Evolutionary conservation across 2,797 vertebrate species (phyloP).

Genomic region (Galagoides demidoff): DNA sequence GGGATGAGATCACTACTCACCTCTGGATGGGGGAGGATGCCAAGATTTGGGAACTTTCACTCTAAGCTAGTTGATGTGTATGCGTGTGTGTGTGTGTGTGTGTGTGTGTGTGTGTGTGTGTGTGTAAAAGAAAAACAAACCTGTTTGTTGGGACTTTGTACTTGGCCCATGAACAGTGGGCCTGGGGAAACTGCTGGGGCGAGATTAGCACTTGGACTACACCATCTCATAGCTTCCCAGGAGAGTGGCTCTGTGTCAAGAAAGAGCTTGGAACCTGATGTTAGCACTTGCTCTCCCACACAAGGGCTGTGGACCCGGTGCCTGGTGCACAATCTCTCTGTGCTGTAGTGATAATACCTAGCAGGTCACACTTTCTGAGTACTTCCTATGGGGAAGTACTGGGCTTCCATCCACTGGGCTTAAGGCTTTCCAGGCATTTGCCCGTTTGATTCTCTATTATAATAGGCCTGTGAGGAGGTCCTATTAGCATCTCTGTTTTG

Average conservation of each 20-base stretch:
- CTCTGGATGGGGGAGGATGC: conserved; percentile 59
- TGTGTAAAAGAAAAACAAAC: conserved; percentile 58
- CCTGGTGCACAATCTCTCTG: background rate
- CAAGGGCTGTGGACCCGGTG: background rate
- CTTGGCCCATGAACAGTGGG: conserved; percentile 5
- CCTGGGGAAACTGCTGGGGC: background rate
- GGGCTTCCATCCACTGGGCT: background rate
- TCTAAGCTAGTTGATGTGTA: conserved; percentile 41
- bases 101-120: background rate
- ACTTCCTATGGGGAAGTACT: background rate
- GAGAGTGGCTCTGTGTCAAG: background rate
- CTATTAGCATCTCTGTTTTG: background rate
- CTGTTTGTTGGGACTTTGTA: conserved; percentile 67
- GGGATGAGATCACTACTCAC: conserved; percentile 75
- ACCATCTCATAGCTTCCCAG: background rate
- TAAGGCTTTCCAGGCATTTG: background rate
- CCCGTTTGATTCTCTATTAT: background rate
- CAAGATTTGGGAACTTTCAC: conserved; percentile 71
- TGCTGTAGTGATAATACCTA: background rate
- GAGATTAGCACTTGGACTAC: background rate
- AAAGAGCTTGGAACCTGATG: background rate
- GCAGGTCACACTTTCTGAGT: background rate
- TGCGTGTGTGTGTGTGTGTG: background rate
- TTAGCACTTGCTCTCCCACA: background rate
- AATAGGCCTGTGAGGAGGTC: background rate